phyloP scores from a whole-genome alignment of 2,797 vertebrate species.

The Menidia menidia region DNA sequence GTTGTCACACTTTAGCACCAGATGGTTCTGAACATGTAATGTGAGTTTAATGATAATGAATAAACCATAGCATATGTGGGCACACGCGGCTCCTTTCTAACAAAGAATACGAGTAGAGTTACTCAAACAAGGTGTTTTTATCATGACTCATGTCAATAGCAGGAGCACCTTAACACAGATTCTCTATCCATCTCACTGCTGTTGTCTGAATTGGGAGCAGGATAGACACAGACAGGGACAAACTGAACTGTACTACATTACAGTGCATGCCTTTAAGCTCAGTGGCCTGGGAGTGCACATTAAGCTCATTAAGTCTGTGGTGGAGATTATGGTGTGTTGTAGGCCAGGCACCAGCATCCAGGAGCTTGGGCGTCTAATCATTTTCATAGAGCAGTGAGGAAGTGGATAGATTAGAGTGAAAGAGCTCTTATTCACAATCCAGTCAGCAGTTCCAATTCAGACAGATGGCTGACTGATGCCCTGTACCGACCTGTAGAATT shows the following conservation, averaged over 20 bases:
- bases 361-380: slow-evolving; percentile 56
- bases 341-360: slow-evolving; percentile 59
- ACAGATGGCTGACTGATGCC: slow-evolving; percentile 11
- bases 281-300: slow-evolving; percentile 75
- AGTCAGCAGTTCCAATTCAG: slow-evolving; percentile 5
- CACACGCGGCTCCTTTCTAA: slow-evolving; percentile 15
- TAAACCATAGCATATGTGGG: slow-evolving; percentile 35
- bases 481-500: background rate
- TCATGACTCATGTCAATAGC: slow-evolving; percentile 11
- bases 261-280: slow-evolving; percentile 61
- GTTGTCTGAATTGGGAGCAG: slow-evolving; percentile 22
- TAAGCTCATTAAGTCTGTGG: slow-evolving; percentile 80
- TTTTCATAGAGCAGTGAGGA: slow-evolving; percentile 52
- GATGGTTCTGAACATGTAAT: slow-evolving; percentile 60
- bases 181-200: background rate
- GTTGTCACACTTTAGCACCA: slow-evolving; percentile 60
- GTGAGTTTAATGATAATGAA: slow-evolving; percentile 58
- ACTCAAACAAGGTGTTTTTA: slow-evolving; percentile 20
- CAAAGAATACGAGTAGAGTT: background rate
- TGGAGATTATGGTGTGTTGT: slow-evolving; percentile 74
- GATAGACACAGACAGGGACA: slow-evolving; percentile 25
- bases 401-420: slow-evolving; percentile 38
- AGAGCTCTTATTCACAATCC: slow-evolving; percentile 17
- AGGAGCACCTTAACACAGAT: slow-evolving; percentile 25
- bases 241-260: slow-evolving; percentile 26